Conservation (phyloP, 1,140 invertebrate genomes). For the Drosophila melanogaster region Release_6_plus_ISO1_MT NC_004354.4:21019501-21020000, state of each 20-base stretch:
- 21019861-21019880: conserved; percentile 13
- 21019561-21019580: conserved; percentile 39
- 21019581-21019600: conserved; percentile 6
- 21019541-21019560: conserved; percentile 71
- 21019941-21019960: conserved; percentile 41
- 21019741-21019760: conserved; percentile 18
- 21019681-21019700: conserved; percentile 58
- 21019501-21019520: neutral
- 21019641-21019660: conserved; percentile 73
- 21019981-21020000: conserved; percentile 35
- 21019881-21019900: conserved; percentile 1
- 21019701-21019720: conserved; percentile 20
- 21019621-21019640: conserved; percentile 61
- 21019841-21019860: conserved; percentile 44
- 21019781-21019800: conserved; percentile 72
- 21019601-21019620: conserved; percentile 27
- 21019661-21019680: conserved; percentile 58
- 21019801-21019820: conserved; percentile 65
- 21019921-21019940: conserved; percentile 58
- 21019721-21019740: neutral
- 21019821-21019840: conserved; percentile 64
- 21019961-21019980: conserved; percentile 46
- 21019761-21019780: conserved; percentile 66
- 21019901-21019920: conserved; percentile 30
- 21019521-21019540: conserved; percentile 38